These are phyloP conservation scores for Solen grandis DNA, from an alignment of 1,140 invertebrate genomes.

Conservation along the genomic window DNA sequence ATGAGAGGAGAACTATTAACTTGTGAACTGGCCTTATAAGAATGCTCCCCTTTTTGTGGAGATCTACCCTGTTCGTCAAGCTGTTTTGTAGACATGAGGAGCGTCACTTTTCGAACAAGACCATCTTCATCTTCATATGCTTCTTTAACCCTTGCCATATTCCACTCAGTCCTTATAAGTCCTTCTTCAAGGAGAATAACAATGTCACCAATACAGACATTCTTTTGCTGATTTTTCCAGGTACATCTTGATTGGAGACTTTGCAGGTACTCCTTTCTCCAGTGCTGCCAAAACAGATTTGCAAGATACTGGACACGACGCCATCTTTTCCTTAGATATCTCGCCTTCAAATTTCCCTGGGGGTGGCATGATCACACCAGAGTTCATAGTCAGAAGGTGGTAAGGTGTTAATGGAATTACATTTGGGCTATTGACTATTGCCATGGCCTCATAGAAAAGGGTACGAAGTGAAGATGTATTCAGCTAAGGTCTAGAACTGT, in stretches of 20 bases:
- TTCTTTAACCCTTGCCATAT: background rate
- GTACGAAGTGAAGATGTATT: background rate
- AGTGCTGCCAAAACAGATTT: constrained; percentile 46
- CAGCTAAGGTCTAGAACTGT: background rate
- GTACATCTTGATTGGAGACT: constrained; percentile 38
- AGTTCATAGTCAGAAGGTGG: background rate
- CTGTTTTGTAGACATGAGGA: background rate
- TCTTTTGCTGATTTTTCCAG: constrained; percentile 14
- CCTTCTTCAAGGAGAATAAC: background rate
- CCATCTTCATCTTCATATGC: background rate
- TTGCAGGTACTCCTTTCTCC: constrained; percentile 49
- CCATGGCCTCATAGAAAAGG: background rate
- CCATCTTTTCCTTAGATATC: constrained; percentile 25
- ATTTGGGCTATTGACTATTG: background rate
- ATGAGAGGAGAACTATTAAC: too few species aligned
- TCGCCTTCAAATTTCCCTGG: background rate
- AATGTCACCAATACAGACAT: background rate
- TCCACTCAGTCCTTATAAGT: background rate
- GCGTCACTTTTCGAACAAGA: background rate
- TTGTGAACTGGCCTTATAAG: background rate
- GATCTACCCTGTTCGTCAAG: background rate
- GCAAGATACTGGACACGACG: constrained; percentile 45
- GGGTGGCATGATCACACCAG: background rate
- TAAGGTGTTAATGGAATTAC: background rate
- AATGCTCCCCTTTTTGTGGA: background rate